A percentile compares a stretch with the other conserved stretches of the same genome.
These are phyloP conservation scores for Uloborus plumipes DNA, from an alignment of 2,888 invertebrate genomes.

Conservation along the genomic window DNA sequence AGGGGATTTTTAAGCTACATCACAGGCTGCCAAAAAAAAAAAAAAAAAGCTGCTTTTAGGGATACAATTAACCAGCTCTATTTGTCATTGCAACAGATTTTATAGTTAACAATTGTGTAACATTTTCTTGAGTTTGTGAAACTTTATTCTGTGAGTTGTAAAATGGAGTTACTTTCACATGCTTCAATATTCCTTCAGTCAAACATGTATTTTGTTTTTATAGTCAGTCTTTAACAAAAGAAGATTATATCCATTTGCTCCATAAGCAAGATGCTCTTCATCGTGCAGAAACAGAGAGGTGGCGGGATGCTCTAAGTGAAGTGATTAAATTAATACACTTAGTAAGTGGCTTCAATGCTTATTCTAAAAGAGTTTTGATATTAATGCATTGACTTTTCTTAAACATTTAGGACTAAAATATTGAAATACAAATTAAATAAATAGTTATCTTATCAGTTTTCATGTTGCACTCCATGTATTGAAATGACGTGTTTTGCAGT, in stretches of 20 bases:
- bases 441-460: not conserved
- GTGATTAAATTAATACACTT: slow-evolving; percentile 63
- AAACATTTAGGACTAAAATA: not conserved
- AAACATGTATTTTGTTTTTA: not conserved
- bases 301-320: slow-evolving; percentile 62
- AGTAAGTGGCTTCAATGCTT: slow-evolving; percentile 21
- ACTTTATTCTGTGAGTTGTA: too few relatives aligned
- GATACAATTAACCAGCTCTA: too few relatives aligned
- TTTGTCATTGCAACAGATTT: too few relatives aligned
- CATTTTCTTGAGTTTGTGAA: too few relatives aligned
- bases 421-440: not conserved
- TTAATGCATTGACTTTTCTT: not conserved
- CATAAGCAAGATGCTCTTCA: slow-evolving; percentile 61
- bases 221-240: slow-evolving; percentile 46
- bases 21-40: too few relatives aligned
- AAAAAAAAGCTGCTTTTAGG: too few relatives aligned
- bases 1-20: too few relatives aligned
- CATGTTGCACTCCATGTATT: not conserved
- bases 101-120: too few relatives aligned
- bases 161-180: too few relatives aligned
- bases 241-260: slow-evolving; percentile 53
- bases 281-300: slow-evolving; percentile 61
- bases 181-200: too few relatives aligned
- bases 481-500: not conserved
- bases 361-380: not conserved